Percentiles rank a stretch among this genome's conserved stretches.
phyloP scores from a whole-genome alignment of 2,113 vertebrate genomes.

The Rallus limicola region DNA sequence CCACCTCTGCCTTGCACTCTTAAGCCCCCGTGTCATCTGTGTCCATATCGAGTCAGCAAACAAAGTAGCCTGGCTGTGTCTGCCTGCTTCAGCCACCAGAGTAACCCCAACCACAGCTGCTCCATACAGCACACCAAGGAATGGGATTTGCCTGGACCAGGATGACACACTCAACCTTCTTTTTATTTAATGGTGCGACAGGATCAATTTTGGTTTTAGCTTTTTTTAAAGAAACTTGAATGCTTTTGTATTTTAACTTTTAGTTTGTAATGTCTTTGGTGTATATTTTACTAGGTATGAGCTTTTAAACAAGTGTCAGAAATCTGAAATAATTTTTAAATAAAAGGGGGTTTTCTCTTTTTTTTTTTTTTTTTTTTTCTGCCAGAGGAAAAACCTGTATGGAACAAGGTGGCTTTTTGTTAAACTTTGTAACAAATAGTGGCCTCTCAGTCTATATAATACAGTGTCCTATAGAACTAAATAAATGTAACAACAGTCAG shows the following conservation, averaged over 20 bases:
- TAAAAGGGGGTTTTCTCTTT: slow-evolving; percentile 61
- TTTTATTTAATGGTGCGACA: slow-evolving; percentile 87
- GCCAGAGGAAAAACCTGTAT: slow-evolving; percentile 47
- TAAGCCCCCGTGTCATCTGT: slow-evolving; percentile 27
- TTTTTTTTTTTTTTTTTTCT: background rate
- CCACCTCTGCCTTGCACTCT: slow-evolving; percentile 58
- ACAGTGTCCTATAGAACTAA: slow-evolving; percentile 83
- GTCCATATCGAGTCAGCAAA: slow-evolving; percentile 43
- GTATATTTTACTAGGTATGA: slow-evolving; percentile 95
- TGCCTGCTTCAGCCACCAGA: slow-evolving; percentile 24
- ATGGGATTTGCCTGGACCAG: slow-evolving; percentile 48
- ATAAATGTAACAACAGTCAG: slow-evolving; percentile 70
- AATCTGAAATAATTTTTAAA: slow-evolving; percentile 76
- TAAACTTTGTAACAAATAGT: slow-evolving; percentile 86
- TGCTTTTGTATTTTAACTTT: slow-evolving; percentile 84
- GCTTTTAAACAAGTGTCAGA: slow-evolving; percentile 85
- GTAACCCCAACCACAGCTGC: slow-evolving; percentile 14
- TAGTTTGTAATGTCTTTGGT: slow-evolving; percentile 85
- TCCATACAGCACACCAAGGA: slow-evolving; percentile 6
- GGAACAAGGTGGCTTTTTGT: slow-evolving; percentile 77
- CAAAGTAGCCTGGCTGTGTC: slow-evolving; percentile 48
- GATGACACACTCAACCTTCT: slow-evolving; percentile 60
- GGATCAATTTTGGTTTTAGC: slow-evolving; percentile 82
- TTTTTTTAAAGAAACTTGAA: slow-evolving; percentile 86
- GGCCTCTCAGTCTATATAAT: slow-evolving; percentile 83